Percentiles rank a stretch among this genome's conserved stretches.
These are phyloP conservation scores for Dichetophora obliterata DNA, from an alignment of 2,888 invertebrate species.

Conservation along the genomic window DNA sequence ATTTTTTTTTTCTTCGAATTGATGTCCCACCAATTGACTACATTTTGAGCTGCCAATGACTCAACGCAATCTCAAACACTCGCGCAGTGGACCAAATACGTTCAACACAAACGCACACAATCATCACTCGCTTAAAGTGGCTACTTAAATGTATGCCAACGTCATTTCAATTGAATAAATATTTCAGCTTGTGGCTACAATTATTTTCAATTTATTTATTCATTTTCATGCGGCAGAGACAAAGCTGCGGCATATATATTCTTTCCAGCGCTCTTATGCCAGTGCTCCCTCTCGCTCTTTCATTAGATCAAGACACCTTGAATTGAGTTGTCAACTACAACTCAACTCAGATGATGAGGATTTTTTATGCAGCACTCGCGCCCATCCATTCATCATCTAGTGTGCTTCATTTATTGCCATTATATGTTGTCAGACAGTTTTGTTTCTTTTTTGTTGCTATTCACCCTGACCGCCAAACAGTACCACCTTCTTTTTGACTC, in stretches of 20 bases:
- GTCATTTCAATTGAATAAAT: no score
- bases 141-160: neutral
- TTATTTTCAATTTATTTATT: conserved; percentile 42
- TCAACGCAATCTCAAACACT: neutral
- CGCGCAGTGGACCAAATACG: conserved; percentile 11
- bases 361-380: conserved; percentile 32
- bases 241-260: no score
- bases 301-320: no score
- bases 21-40: conserved; percentile 42
- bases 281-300: no score
- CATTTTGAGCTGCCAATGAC: conserved; percentile 26
- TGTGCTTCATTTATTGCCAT: conserved; percentile 52
- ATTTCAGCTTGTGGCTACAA: conserved; percentile 38
- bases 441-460: neutral
- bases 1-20: conserved; percentile 32
- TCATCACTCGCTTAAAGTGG: neutral
- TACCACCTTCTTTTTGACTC: neutral
- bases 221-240: no score
- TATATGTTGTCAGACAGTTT: conserved; percentile 39
- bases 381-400: conserved; percentile 55
- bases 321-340: neutral
- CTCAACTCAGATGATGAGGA: conserved; percentile 2
- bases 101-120: neutral
- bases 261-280: no score
- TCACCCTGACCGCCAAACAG: no score